Conservation (phyloP, 2,888 invertebrate species). For the Calameuta filiformis region DNA sequence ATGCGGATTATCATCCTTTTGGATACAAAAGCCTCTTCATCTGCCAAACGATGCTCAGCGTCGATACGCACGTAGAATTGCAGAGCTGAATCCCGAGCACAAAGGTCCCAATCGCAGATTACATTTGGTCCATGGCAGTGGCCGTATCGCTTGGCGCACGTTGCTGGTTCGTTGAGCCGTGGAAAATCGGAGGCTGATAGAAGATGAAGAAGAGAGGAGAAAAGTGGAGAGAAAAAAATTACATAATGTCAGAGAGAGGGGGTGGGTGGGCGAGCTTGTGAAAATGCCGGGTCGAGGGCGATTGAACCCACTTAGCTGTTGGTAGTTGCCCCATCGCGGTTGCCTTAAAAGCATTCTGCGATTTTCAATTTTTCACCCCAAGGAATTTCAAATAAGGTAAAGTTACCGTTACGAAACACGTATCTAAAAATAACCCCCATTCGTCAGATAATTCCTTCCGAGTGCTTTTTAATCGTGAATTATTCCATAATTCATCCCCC, state of each 20-base stretch:
- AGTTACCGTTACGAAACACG: conserved; percentile 17
- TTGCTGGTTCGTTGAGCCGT: neutral
- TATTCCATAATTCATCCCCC: neutral
- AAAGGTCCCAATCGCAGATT: neutral
- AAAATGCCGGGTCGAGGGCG: conserved; percentile 38
- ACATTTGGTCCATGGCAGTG: neutral
- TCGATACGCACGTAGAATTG: neutral
- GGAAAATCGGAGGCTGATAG: conserved; percentile 11
- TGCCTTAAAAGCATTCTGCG: conserved; percentile 47
- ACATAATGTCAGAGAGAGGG: neutral
- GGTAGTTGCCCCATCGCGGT: conserved; percentile 24
- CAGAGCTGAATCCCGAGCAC: neutral
- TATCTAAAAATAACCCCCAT: conserved; percentile 7
- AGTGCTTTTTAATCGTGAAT: conserved; percentile 28
- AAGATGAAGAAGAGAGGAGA: conserved; percentile 9
- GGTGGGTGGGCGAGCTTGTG: neutral
- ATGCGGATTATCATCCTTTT: neutral
- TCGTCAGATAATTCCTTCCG: conserved; percentile 14
- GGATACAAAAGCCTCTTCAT: neutral
- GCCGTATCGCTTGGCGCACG: neutral
- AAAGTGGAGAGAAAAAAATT: conserved; percentile 5
- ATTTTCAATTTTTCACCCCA: conserved; percentile 58
- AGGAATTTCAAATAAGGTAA: conserved; percentile 37
- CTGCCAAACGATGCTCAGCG: neutral
- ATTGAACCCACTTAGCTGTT: conserved; percentile 52